Evolutionary conservation across 2,888 invertebrate genomes (phyloP), one percentile per base, ranked within the genome.

Genomic region (Tipula unca): DNA sequence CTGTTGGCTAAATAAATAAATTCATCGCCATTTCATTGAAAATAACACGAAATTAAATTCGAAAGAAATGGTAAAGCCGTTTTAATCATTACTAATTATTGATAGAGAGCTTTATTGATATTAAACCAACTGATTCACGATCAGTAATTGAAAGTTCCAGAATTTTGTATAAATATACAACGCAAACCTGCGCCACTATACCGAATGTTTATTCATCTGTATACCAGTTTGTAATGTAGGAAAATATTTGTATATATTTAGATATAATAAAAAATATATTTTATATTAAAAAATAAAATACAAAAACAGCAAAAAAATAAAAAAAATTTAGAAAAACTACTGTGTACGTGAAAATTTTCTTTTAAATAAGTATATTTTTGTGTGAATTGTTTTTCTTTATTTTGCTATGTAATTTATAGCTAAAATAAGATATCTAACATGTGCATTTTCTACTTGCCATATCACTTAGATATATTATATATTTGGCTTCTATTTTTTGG

Each of bases 321-420:
- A 42, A 69, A 25, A 10, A 69, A 69, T 25, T 10, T 48, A 48
- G 8, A 0, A 83, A 83, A 32, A 83, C 29, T 83, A 32, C 83
- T 83, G 69, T 32, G 83, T 83, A 83, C 83, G 83, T 83, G 83
- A 83, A 83, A 32, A 17, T 83, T 83, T 83, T 25, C 10, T 13
- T 69, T 69, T 69, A 69, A 69, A 69, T 25, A 69, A 69, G 10
- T 69, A 69, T n/a, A n/a, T 69, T 69, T 83, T 35, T 83, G 32
- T 83, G 83, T 83, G 83, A 83, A 83, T 32, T 83, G 83, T 83
- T 83, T 82, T 83, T 83, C 83, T 83, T 69, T 69, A 83, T 83
- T 83, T 83, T 83, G 32, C n/a, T 32, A 83, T 83, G 83, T 83
- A 83, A 83, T 83, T 83, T 83, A 83, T 83, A 32, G 83, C 35